A percentile compares a stretch with the other conserved stretches of the same genome.
Conservation (phyloP, 2,113 vertebrate genomes). For the Sylvia atricapilla region DNA sequence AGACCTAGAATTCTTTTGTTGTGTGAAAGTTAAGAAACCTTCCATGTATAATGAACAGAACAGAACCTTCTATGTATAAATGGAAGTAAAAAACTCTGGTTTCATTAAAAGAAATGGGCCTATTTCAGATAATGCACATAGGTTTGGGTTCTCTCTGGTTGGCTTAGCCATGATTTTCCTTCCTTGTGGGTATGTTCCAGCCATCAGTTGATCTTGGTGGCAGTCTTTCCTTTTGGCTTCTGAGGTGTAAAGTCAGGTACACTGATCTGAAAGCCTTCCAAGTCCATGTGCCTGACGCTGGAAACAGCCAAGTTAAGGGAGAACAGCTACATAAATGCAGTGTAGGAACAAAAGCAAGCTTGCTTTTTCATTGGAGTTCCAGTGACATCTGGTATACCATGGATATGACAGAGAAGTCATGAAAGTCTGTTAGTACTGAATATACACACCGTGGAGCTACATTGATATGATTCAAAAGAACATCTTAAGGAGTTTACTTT, state of each 20-base stretch:
- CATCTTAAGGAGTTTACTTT: not conserved
- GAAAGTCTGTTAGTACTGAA: not conserved
- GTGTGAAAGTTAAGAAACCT: not conserved
- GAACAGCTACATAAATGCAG: not conserved
- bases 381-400: not conserved
- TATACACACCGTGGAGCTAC: not conserved
- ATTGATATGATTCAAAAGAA: not conserved
- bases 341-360: not conserved
- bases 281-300: not conserved
- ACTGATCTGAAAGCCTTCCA: not conserved
- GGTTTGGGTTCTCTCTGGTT: not conserved
- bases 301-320: not conserved
- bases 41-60: not conserved
- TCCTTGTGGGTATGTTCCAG: not conserved
- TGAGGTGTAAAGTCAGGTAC: not conserved
- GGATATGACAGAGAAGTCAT: not conserved
- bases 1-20: not conserved
- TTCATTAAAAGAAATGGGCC: not conserved
- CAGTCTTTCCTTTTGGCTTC: slow-evolving; percentile 25
- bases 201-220: not conserved
- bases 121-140: not conserved
- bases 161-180: not conserved
- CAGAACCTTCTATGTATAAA: not conserved
- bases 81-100: not conserved
- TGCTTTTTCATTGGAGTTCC: not conserved